Percentiles rank a stretch among this genome's conserved stretches.
These are phyloP conservation scores for Gasteruption jaculator DNA, from an alignment of 2,888 invertebrate genomes.

Conservation along the genomic window DNA sequence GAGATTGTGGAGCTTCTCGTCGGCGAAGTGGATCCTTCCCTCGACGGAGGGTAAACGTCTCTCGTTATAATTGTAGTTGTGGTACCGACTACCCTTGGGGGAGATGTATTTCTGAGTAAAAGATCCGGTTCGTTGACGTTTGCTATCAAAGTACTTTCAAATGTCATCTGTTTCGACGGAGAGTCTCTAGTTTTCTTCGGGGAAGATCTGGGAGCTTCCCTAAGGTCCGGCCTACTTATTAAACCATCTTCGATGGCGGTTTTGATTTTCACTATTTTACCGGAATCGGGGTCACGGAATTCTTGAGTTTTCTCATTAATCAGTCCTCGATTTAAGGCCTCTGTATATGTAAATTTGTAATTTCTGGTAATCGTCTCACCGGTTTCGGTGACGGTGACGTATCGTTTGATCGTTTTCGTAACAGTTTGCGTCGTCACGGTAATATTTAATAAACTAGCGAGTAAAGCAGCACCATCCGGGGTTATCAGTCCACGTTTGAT, in stretches of 20 bases:
- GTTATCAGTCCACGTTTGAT: constrained; percentile 81
- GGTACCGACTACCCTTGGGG: constrained; percentile 34
- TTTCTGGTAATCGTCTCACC: constrained; percentile 55
- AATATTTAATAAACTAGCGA: constrained; percentile 81
- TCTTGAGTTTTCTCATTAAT: constrained; percentile 75
- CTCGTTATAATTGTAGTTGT: constrained; percentile 40
- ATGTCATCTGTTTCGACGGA: constrained; percentile 31
- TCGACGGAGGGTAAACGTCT: constrained; percentile 18
- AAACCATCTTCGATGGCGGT: constrained; percentile 74
- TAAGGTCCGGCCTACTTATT: constrained; percentile 49
- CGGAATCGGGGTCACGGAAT: constrained; percentile 72
- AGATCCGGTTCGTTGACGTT: constrained; percentile 12
- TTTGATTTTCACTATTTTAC: constrained; percentile 68
- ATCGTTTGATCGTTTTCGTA: constrained; percentile 77
- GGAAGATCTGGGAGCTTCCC: constrained; percentile 29
- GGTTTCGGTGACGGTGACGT: constrained; percentile 72
- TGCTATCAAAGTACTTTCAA: constrained; percentile 34
- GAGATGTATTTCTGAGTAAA: background rate
- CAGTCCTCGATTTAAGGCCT: constrained; percentile 72
- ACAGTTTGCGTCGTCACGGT: constrained; percentile 84
- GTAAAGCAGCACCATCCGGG: constrained; percentile 80
- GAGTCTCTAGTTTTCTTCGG: constrained; percentile 31
- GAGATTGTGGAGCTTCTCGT: constrained; percentile 16
- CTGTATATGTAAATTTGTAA: constrained; percentile 67
- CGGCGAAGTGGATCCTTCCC: constrained; percentile 16